Conservation (phyloP, 2,888 invertebrate genomes). For the Phytoseiulus persimilis region DNA sequence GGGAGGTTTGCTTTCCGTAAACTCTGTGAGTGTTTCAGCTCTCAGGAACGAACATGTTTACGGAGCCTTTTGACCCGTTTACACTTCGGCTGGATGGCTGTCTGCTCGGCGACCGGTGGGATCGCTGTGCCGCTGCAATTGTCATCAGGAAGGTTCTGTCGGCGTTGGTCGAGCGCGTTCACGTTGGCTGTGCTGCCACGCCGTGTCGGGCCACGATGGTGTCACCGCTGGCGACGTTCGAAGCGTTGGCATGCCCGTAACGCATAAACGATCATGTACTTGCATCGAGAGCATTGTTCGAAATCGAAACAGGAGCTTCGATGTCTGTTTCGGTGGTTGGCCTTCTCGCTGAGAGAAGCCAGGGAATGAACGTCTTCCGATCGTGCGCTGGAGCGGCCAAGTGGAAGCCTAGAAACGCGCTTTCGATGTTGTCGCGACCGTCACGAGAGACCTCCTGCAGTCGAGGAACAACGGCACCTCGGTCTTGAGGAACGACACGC, state of each 20-base stretch:
- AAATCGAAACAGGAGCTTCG: neutral
- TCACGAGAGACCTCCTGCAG: too few species aligned
- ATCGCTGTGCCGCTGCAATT: neutral
- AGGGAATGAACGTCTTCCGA: neutral
- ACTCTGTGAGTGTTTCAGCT: too few species aligned
- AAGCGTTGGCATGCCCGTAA: neutral
- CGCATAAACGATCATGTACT: neutral
- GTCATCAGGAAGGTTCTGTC: neutral
- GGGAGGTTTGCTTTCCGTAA: too few species aligned
- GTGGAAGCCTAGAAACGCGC: too few species aligned
- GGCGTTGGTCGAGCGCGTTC: neutral
- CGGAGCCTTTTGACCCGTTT: too few species aligned
- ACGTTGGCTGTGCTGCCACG: neutral
- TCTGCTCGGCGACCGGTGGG: neutral
- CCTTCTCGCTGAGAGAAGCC: neutral
- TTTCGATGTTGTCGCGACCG: too few species aligned
- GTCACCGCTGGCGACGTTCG: neutral
- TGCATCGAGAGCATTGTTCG: neutral
- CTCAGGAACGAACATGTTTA: too few species aligned
- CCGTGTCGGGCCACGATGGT: neutral
- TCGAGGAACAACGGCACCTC: too few species aligned
- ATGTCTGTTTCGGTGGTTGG: neutral
- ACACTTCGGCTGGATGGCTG: too few species aligned
- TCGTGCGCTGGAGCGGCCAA: neutral
- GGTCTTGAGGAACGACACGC: too few species aligned